Evolutionary conservation across 1,140 invertebrate species (phyloP).

Genomic region (Orchestia grillus): DNA sequence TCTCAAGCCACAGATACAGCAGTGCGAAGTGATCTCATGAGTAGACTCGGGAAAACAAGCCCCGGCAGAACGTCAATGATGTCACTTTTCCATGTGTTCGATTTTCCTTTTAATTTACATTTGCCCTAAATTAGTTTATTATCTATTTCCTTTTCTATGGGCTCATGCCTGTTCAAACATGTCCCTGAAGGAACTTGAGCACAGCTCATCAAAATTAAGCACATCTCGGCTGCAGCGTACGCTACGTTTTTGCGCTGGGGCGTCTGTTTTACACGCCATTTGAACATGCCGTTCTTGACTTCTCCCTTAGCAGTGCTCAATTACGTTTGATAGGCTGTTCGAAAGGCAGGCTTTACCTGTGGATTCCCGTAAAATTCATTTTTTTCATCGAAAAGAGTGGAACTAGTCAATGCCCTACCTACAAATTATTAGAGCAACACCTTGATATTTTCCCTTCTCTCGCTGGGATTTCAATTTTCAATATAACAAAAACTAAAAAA

Average conservation of each 20-base stretch:
- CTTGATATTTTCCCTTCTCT: neutral
- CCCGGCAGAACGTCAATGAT: too few relatives aligned
- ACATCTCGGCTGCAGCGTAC: neutral
- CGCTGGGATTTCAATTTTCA: neutral
- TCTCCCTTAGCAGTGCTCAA: neutral
- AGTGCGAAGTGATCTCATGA: too few relatives aligned
- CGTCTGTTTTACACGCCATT: neutral
- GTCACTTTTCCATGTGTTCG: too few relatives aligned
- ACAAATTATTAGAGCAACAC: neutral
- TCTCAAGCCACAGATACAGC: too few relatives aligned
- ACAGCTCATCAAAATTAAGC: neutral
- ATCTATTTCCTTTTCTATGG: too few relatives aligned
- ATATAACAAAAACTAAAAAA: neutral
- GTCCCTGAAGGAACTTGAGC: too few relatives aligned
- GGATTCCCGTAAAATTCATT: neutral
- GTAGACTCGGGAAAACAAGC: too few relatives aligned
- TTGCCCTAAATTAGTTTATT: too few relatives aligned
- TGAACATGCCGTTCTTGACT: neutral
- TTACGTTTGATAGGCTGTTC: neutral
- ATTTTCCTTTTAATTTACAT: too few relatives aligned
- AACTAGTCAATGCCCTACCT: neutral
- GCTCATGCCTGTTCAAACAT: too few relatives aligned
- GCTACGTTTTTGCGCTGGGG: neutral
- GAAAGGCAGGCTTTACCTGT: neutral
- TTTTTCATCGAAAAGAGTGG: neutral